phyloP scores from a whole-genome alignment of 1,140 invertebrate species.

The Aphaenogaster rudis region DNA sequence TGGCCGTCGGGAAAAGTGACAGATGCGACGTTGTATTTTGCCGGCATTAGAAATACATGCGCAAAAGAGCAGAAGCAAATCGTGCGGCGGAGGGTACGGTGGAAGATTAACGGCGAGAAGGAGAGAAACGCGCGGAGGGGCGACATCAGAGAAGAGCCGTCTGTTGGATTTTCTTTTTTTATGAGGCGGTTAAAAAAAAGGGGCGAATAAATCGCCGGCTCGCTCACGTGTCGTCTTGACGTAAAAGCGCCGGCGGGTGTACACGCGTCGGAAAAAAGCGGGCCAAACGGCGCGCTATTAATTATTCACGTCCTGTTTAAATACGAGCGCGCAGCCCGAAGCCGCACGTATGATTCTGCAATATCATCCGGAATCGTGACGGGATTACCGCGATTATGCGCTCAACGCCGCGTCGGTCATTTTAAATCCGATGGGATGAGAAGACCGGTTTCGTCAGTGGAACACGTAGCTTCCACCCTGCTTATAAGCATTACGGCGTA shows the following conservation, averaged over 20 bases:
- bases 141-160: neutral
- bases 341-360: slow-evolving; percentile 73
- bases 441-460: neutral
- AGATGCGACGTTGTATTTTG: slow-evolving; percentile 33
- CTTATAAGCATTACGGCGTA: slow-evolving; percentile 26
- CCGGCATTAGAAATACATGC: slow-evolving; percentile 30
- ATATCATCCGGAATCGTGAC: slow-evolving; percentile 69
- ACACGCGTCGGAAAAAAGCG: slow-evolving; percentile 47
- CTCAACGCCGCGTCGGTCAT: slow-evolving; percentile 31
- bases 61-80: slow-evolving; percentile 11
- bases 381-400: slow-evolving; percentile 68
- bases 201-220: slow-evolving; percentile 80
- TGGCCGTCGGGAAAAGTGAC: slow-evolving; percentile 62
- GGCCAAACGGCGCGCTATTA: slow-evolving; percentile 72
- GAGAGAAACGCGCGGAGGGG: slow-evolving; percentile 6
- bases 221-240: slow-evolving; percentile 79
- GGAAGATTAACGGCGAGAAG: neutral
- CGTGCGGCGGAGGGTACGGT: neutral
- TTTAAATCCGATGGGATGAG: slow-evolving; percentile 31
- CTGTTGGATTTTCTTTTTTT: slow-evolving; percentile 43
- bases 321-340: slow-evolving; percentile 52
- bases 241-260: slow-evolving; percentile 72
- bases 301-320: slow-evolving; percentile 76
- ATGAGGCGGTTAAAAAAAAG: slow-evolving; percentile 54
- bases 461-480: slow-evolving; percentile 28